Evolutionary conservation across 1,140 invertebrate species (phyloP), one percentile per base, ranked within the genome.

Genomic region (Cephus cinctus): DNA sequence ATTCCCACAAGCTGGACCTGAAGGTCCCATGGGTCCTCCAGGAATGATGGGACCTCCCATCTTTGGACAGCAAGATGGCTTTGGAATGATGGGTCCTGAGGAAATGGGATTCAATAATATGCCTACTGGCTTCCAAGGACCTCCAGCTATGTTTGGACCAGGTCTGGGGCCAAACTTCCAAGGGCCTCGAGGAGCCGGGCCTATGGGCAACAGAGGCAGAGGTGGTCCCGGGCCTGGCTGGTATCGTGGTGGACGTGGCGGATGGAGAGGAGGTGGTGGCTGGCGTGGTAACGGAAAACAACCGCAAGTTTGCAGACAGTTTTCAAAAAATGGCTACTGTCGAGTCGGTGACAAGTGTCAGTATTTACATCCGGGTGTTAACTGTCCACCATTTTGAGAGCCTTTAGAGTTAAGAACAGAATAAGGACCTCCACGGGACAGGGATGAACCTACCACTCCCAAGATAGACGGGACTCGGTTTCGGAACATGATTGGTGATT

Each of bases 321-420:
- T 89, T 59, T 83, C 85, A 61, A 85, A 86, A 59, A 82, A 81
- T 57, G 88, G 88, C 2, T 87, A 82, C 48, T 92, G 89, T 71
- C 75, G 87, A 43, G 81, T 87, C 60, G 85, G 86, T 14, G 86
- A 88, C 46, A 86, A 86, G 55, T 92, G 89, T 68, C 81, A 85
- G 38, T 90, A 86, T 66, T 71, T 90, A 54, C 88, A 90, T 78
- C 86, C 86, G 16, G 83, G 83, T 48, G 82, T 82, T 11, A 85
- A 86, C 71, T 80, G 80, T 56, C 80, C 80, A 18, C 75, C 73
- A 16, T 76, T 72, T 57, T 75, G 56, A 74, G 46, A 25, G 9
- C 11, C n/a, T 39, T 5, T 5, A 5, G 4, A 16, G 16, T 5
- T 5, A 39, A 20, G 15, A 39, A 16, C 20, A 19, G 5, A 6